Evolutionary conservation across 2,797 vertebrate species (phyloP).

Genomic region (Oreonectes daqikongensis): DNA sequence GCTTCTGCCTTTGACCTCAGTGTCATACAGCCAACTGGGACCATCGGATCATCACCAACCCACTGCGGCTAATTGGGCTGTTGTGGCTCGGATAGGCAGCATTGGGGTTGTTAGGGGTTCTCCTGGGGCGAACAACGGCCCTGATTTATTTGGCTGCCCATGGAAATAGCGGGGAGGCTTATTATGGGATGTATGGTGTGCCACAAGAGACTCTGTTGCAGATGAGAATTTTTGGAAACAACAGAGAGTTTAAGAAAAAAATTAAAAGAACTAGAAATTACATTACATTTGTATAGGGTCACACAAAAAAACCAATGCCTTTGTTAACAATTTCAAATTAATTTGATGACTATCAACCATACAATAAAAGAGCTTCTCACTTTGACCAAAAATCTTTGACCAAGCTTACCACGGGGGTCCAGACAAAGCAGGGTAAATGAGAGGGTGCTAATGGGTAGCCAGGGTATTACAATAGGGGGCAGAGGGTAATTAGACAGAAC

Average conservation of each 20-base stretch:
- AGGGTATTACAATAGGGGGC: slow-evolving; percentile 26
- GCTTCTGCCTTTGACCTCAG: slow-evolving; percentile 28
- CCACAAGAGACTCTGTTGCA: not conserved
- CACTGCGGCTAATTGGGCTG: slow-evolving; percentile 42
- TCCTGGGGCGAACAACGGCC: slow-evolving; percentile 41
- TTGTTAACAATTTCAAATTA: not conserved
- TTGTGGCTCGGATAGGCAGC: slow-evolving; percentile 31
- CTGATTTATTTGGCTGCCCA: slow-evolving; percentile 50
- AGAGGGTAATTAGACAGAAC: slow-evolving; percentile 34
- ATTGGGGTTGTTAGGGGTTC: slow-evolving; percentile 30
- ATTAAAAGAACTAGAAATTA: not conserved
- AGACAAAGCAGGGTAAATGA: slow-evolving; percentile 6
- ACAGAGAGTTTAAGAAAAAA: not conserved
- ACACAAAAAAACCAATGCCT: not conserved
- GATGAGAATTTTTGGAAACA: slow-evolving; percentile 5
- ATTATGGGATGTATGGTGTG: slow-evolving; percentile 14
- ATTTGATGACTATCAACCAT: not conserved
- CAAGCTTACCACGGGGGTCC: not conserved
- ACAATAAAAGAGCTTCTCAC: not conserved
- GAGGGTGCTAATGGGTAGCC: slow-evolving; percentile 8
- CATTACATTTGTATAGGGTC: no score
- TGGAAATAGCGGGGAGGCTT: slow-evolving; percentile 28
- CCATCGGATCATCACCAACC: slow-evolving; percentile 38
- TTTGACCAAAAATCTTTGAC: not conserved
- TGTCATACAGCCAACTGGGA: slow-evolving; percentile 27